These are phyloP conservation scores for Tetranychus piercei DNA, from an alignment of 2,888 invertebrate genomes.

Conservation along the genomic window DNA sequence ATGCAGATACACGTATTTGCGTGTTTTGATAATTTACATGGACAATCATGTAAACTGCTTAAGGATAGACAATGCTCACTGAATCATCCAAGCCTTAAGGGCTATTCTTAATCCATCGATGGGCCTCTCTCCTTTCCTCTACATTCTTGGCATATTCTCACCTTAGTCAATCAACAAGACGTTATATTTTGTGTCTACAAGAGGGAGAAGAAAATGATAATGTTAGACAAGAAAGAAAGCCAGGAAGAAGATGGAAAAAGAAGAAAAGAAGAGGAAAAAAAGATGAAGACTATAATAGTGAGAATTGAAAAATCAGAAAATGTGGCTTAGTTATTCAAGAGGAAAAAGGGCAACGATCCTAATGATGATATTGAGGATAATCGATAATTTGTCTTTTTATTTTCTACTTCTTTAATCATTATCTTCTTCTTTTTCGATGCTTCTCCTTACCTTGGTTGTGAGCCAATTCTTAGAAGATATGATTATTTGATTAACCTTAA, in stretches of 20 bases:
- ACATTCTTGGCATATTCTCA: neutral
- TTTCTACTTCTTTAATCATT: too few species aligned
- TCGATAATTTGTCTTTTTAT: neutral
- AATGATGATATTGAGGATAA: neutral
- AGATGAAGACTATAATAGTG: neutral
- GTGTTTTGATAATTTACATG: neutral
- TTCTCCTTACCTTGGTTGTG: neutral
- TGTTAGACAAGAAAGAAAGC: neutral
- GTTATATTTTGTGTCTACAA: neutral
- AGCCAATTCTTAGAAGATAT: neutral
- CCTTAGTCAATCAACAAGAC: neutral
- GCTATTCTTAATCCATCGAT: neutral
- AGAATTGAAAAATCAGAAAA: neutral
- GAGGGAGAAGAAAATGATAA: neutral
- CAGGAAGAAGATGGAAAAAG: neutral
- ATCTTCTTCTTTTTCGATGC: neutral
- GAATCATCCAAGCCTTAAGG: neutral
- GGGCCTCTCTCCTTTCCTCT: neutral
- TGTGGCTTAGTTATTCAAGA: neutral
- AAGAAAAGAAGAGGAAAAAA: neutral
- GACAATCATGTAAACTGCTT: neutral
- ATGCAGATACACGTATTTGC: neutral
- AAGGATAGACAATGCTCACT: neutral
- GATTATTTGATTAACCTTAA: neutral
- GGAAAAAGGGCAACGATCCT: neutral